Conservation (phyloP, 2,113 vertebrate species). For the Orycteropus afer region DNA sequence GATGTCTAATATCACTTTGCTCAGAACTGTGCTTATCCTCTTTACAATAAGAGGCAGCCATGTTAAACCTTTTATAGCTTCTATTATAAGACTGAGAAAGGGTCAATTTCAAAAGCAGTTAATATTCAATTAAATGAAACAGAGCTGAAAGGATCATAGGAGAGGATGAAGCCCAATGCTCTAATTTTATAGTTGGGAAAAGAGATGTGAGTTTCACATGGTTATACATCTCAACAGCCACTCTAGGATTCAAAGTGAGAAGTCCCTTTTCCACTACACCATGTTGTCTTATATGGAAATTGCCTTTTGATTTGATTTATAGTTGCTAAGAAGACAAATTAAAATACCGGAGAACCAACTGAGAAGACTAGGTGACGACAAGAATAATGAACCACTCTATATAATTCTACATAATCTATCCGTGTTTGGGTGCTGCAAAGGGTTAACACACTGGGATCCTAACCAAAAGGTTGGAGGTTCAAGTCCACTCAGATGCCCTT, state of each 20-base stretch:
- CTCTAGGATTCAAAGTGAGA: rapidly evolving
- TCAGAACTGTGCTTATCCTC: background rate
- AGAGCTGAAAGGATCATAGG: background rate
- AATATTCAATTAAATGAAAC: background rate
- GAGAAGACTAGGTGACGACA: background rate
- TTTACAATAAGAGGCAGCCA: rapidly evolving
- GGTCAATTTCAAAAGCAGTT: background rate
- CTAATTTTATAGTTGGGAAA: rapidly evolving
- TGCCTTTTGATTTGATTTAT: background rate
- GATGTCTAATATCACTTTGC: background rate
- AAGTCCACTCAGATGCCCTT: too few relatives aligned
- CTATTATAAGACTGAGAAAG: background rate
- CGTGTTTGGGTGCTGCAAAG: too few relatives aligned
- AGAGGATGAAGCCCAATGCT: background rate
- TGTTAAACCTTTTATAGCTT: rapidly evolving
- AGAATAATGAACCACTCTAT: background rate
- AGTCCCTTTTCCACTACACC: too few relatives aligned
- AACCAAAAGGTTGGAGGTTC: too few relatives aligned
- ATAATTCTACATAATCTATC: background rate
- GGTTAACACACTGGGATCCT: too few relatives aligned
- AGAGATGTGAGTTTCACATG: too few relatives aligned
- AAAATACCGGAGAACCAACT: background rate
- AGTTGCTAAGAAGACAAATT: background rate
- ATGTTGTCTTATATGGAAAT: background rate
- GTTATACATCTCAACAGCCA: rapidly evolving